These are phyloP conservation scores for Lordiphosa clarofinis DNA, from an alignment of 1,140 invertebrate genomes.

Conservation along the genomic window DNA sequence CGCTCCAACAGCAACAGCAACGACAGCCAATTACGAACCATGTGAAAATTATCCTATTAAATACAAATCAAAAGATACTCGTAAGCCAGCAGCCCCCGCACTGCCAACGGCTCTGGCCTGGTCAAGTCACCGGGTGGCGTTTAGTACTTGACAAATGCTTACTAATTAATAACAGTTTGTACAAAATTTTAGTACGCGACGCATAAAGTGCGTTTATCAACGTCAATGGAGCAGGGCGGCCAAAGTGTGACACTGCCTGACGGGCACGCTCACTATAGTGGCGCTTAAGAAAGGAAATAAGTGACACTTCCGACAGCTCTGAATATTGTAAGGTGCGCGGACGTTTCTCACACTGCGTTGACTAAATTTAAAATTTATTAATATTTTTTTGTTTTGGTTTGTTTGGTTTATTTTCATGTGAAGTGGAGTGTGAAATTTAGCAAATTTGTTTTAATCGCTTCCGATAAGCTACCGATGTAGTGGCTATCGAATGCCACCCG, in stretches of 20 bases:
- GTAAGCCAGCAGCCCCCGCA: slow-evolving; percentile 4
- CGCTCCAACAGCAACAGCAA: slow-evolving; percentile 28
- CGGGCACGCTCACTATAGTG: slow-evolving; percentile 23
- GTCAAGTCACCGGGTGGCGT: slow-evolving; percentile 27
- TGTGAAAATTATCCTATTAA: slow-evolving; percentile 79
- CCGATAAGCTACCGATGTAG: slow-evolving; percentile 44
- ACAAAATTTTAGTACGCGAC: slow-evolving; percentile 78
- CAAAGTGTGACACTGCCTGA: slow-evolving; percentile 64
- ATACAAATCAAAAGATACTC: slow-evolving; percentile 62
- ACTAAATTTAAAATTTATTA: slow-evolving; percentile 1
- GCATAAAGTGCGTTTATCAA: slow-evolving; percentile 75
- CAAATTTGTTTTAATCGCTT: slow-evolving; percentile 67
- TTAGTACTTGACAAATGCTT: slow-evolving; percentile 79
- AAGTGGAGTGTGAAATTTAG: slow-evolving; percentile 78
- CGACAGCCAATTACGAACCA: slow-evolving; percentile 65
- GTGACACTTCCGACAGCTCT: too few relatives aligned
- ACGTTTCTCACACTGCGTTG: not conserved
- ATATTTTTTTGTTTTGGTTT: not conserved
- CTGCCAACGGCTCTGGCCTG: not conserved
- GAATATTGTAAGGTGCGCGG: too few relatives aligned
- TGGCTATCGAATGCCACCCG: slow-evolving; percentile 28
- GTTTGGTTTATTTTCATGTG: slow-evolving; percentile 60
- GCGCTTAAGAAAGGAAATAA: too few relatives aligned
- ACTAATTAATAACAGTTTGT: slow-evolving; percentile 80
- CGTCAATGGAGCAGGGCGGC: slow-evolving; percentile 9